phyloP scores from a whole-genome alignment of 2,888 invertebrate genomes.

The Opisthograptis luteolata region DNA sequence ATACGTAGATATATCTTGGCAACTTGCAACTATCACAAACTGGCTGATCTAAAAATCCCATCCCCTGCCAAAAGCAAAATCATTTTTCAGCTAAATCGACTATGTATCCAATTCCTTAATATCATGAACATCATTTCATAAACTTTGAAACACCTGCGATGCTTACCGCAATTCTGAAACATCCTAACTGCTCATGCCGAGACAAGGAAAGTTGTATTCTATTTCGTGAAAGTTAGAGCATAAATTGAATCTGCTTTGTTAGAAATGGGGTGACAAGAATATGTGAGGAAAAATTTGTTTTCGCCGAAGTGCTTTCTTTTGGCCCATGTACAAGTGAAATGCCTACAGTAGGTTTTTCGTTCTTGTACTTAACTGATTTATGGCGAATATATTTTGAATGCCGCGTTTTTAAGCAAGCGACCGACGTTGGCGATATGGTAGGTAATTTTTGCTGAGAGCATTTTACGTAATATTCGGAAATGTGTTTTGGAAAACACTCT shows the following conservation, averaged over 20 bases:
- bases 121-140: conserved; percentile 34
- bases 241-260: not conserved
- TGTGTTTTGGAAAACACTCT: conserved; percentile 2
- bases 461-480: conserved; percentile 5
- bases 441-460: conserved; percentile 17
- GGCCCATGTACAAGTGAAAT: conserved; percentile 18
- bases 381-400: conserved; percentile 5
- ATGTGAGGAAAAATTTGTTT: conserved; percentile 32
- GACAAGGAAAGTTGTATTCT: conserved; percentile 1
- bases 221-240: not conserved
- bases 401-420: conserved; percentile 10
- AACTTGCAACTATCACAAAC: conserved; percentile 4
- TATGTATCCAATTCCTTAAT: conserved; percentile 17
- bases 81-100: conserved; percentile 27
- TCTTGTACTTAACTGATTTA: conserved; percentile 22
- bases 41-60: conserved; percentile 8
- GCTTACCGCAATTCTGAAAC: conserved; percentile 16
- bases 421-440: not conserved
- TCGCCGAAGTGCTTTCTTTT: conserved; percentile 26
- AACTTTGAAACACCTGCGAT: conserved; percentile 34
- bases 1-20: no score
- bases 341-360: conserved; percentile 17
- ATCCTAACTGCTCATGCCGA: conserved; percentile 3
- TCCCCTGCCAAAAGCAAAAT: conserved; percentile 11
- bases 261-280: conserved; percentile 30